Evolutionary conservation across 1,140 invertebrate species (phyloP).

Genomic region (Ooceraea biroi): DNA sequence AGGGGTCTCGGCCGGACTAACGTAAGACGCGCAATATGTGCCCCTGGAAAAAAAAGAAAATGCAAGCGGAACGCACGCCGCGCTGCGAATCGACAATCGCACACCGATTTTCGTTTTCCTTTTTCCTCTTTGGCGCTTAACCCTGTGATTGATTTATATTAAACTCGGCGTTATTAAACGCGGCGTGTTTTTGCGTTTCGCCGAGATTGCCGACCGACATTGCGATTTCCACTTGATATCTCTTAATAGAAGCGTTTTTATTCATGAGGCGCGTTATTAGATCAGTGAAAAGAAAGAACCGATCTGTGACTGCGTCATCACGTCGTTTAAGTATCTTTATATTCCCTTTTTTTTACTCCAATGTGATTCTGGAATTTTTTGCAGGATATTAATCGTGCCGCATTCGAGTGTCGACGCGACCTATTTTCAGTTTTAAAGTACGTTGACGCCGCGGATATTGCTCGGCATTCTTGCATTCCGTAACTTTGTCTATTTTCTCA

Average conservation of each 20-base stretch:
- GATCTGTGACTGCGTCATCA: neutral
- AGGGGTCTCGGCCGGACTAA: conserved; percentile 43
- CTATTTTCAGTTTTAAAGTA: conserved; percentile 31
- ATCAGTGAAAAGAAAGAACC: neutral
- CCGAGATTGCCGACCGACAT: neutral
- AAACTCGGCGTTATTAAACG: neutral
- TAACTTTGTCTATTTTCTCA: too few relatives aligned
- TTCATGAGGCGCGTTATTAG: neutral
- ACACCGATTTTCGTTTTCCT: conserved; percentile 10
- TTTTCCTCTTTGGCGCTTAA: conserved; percentile 40
- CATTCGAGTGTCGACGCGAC: neutral
- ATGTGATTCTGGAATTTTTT: neutral
- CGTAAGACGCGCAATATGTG: conserved; percentile 14
- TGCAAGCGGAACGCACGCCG: conserved; percentile 5
- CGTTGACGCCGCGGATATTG: neutral
- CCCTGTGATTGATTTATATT: neutral
- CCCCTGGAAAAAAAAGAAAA: neutral
- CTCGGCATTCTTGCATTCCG: neutral
- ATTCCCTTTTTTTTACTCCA: conserved; percentile 1
- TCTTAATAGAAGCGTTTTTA: neutral
- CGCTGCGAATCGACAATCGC: conserved; percentile 30
- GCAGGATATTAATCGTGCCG: neutral
- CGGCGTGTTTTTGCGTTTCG: neutral
- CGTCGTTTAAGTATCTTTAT: neutral
- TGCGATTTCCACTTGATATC: neutral